Evolutionary conservation across 2,113 vertebrate species (phyloP), one percentile per base, ranked within the genome.

Genomic region (Tinamus guttatus): DNA sequence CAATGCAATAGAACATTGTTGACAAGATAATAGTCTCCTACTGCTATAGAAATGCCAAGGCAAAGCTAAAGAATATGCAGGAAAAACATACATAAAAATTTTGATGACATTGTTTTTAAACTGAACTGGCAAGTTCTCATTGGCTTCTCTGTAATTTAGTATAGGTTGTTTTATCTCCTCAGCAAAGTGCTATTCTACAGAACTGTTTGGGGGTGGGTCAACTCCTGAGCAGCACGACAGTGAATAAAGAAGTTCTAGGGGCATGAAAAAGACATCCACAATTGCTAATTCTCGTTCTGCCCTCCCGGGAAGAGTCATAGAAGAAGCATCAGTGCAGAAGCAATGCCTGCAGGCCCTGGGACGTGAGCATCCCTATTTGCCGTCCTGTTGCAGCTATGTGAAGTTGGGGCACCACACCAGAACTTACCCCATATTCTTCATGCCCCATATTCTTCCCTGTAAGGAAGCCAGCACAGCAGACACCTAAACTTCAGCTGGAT

Each of bases 1-100:
- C 96, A 98, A 89, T 81, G 96, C 96, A 86, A 90, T 95, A 97
- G 97, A 98, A 95, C 94, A 95, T 92, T 96, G 96, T 91, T 98
- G 97, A 98, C 96, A 98, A 97, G 97, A 97, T 97, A 98, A 98
- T 95, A 95, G 96, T 79, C n/a, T 97, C 94, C 96, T 93, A 81
- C 96, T 97, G 96, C 85, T 92, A 81, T 76, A 93, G 91, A 98
- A 98, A 97, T 95, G 85, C 87, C 96, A 97, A 94, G 95, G 91
- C 86, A 94, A 89, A 90, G 49, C 63, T 95, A 95, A 94, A 91
- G 84, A 88, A 91, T 92, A 96, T 94, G 87, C 73, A 97, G 85
- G 65, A 32, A 96, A 95, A 95, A 91, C 60, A 78, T 43, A 89
- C 86, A 95, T 81, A 63, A n/a, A 76, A 95, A 93, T 95, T 86